Evolutionary conservation across 2,888 invertebrate species (phyloP).

Genomic region (Andrena praecox): DNA sequence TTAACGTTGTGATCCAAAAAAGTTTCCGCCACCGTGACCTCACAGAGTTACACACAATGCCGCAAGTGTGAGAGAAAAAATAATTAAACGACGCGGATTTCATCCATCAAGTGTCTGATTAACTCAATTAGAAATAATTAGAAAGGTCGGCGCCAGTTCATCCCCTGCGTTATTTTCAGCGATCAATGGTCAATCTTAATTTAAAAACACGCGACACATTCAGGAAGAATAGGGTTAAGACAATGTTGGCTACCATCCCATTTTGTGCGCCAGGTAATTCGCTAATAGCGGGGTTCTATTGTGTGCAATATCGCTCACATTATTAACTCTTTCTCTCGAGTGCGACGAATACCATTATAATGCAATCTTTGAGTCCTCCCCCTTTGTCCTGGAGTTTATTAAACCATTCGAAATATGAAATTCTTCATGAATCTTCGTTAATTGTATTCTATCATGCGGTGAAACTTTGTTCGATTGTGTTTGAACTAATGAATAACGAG

Average conservation of each 20-base stretch:
- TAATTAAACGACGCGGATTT: not conserved
- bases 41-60: too few species aligned
- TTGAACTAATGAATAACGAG: too few species aligned
- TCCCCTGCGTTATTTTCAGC: slow-evolving; percentile 1
- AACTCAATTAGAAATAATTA: slow-evolving; percentile 28
- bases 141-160: not conserved
- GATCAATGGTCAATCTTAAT: slow-evolving; percentile 7
- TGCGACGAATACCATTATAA: slow-evolving; percentile 2
- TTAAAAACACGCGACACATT: slow-evolving; percentile 8
- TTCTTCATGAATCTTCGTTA: too few species aligned
- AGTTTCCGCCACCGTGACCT: too few species aligned
- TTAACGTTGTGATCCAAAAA: too few species aligned
- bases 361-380: not conserved
- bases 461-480: too few species aligned
- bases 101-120: not conserved
- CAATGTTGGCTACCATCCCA: not conserved
- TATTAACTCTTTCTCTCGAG: slow-evolving; percentile 21
- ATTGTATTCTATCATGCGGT: too few species aligned
- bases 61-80: too few species aligned
- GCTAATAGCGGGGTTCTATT: slow-evolving; percentile 24
- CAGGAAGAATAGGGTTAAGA: slow-evolving; percentile 12
- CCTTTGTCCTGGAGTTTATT: not conserved
- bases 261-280: not conserved
- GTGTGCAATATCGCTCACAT: slow-evolving; percentile 7
- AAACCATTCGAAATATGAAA: not conserved